Evolutionary conservation across 2,797 vertebrate species (phyloP), one percentile per base, ranked within the genome.

Genomic region (Sebastolobus altivelis): DNA sequence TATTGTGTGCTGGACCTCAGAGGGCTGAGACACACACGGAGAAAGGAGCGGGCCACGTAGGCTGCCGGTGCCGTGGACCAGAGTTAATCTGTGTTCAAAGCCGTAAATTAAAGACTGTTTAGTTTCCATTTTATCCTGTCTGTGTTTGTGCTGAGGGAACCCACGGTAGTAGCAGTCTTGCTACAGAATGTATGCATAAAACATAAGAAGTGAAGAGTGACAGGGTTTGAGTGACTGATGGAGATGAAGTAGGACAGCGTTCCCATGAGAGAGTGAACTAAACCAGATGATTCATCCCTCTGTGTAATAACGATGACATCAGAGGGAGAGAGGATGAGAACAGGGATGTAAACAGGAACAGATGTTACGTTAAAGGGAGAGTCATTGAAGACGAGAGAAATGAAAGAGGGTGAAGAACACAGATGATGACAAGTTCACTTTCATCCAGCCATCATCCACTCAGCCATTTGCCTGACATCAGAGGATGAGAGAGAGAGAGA

Each of bases 261-360:
- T 43, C n/a, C 31, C 62, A 38, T 22, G 72, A 49, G 61, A 67
- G 55, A 29, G 7, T 61, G 61, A 80, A 2, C 29, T 63, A 37
- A 80, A 79, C 61, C 22, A 27, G 72, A 83, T 61, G 31, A 60
- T 37, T 33, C 14, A 16, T 29, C 65, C 35, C 27, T 54, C 14
- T 25, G n/a, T 43, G 25, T 52, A 22, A 52, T n/a, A 59, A 43
- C 31, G 60, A 25, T 76, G 80, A 77, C 68, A 65, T 74, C 43
- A 70, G 55, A 0, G 40, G 40, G 40, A 0, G 40, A 43, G 40
- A 14, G 40, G 20, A 43, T 31, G 72, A 46, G 29, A 55, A 11
- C n/a, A 49, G 38, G 25, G 69, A 49, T 1, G 11, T 60, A 62
- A 35, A 61, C 46, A 46, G 14, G 63, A 60, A 37, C 63, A 66